These are phyloP conservation scores for Dendrocopos noguchii DNA, from an alignment of 2,113 vertebrate species.

Conservation along the genomic window DNA sequence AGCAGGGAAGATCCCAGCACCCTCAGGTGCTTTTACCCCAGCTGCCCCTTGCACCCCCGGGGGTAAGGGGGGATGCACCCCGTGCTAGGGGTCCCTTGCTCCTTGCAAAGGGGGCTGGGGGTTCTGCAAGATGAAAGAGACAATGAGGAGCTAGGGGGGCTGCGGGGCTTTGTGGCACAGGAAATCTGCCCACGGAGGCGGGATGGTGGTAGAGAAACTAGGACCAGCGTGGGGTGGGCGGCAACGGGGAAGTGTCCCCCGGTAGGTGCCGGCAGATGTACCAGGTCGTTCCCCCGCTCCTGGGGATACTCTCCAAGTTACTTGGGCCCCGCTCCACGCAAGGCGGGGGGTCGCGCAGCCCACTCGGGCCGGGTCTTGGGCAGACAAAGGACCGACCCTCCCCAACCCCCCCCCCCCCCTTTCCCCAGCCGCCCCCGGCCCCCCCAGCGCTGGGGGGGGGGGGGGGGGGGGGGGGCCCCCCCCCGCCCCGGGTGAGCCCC, in stretches of 20 bases:
- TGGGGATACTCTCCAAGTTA: neutral
- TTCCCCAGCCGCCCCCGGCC: neutral
- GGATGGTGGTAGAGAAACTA: neutral
- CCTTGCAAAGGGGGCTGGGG: neutral
- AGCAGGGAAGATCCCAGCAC: neutral
- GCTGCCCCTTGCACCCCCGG: neutral
- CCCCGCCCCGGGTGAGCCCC: no score
- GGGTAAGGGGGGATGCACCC: neutral
- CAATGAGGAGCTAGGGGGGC: neutral
- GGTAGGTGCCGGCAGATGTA: neutral
- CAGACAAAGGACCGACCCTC: conserved; percentile 4
- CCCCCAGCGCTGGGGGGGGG: neutral
- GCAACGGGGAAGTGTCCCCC: neutral
- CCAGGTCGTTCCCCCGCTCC: neutral
- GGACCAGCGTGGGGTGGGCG: neutral
- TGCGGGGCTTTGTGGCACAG: neutral
- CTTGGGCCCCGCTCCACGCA: neutral
- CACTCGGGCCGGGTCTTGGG: neutral
- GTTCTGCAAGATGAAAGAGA: neutral
- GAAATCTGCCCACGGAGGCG: neutral
- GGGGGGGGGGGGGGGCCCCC: no score
- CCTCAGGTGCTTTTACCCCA: neutral
- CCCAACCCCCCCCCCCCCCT: neutral
- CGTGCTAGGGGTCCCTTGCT: neutral
- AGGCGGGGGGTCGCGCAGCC: neutral